These are phyloP conservation scores for Propsilocerus akamusi DNA, from an alignment of 1,140 invertebrate genomes.

Conservation along the genomic window DNA sequence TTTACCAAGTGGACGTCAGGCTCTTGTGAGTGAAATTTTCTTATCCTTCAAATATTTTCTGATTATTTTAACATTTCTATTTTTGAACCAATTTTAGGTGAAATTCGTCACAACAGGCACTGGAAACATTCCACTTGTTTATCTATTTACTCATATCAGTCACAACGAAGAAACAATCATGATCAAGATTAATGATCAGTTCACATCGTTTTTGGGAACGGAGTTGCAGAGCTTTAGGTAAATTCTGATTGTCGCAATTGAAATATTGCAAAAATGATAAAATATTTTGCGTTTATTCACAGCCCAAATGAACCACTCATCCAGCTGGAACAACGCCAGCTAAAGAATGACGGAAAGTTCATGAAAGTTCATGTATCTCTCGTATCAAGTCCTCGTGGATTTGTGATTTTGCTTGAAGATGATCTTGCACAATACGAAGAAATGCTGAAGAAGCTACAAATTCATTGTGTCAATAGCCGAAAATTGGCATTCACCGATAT, in stretches of 20 bases:
- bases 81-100: background rate
- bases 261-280: background rate
- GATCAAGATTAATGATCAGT: background rate
- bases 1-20: conserved; percentile 14
- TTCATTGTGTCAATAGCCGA: background rate
- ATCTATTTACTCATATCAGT: background rate
- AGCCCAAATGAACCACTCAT: background rate
- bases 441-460: background rate
- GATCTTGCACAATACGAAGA: background rate
- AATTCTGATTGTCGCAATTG: background rate
- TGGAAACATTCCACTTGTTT: background rate
- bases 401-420: background rate
- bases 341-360: background rate
- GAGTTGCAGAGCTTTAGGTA: background rate
- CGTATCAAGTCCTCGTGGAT: background rate
- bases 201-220: background rate
- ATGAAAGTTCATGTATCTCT: background rate
- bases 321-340: background rate
- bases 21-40: conserved; percentile 12
- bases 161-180: background rate
- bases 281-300: background rate
- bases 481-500: background rate
- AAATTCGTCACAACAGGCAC: background rate
- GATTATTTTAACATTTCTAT: background rate
- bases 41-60: background rate